Percentiles rank a stretch among this genome's conserved stretches.
Evolutionary conservation across 2,888 invertebrate species (phyloP).

Genomic region (Harpalus rufipes): DNA sequence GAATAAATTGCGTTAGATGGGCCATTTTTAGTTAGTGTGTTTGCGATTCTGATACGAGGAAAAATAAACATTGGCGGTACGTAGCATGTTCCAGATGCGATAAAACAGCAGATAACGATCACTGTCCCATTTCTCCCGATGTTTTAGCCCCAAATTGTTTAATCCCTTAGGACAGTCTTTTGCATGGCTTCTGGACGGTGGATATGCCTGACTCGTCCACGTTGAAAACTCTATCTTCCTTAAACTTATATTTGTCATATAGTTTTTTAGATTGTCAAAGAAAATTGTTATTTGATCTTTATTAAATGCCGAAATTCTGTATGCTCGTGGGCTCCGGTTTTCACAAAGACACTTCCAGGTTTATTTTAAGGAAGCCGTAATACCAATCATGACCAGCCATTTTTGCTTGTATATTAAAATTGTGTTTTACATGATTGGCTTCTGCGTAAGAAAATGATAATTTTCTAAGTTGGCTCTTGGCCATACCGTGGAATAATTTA

Average conservation of each 20-base stretch:
- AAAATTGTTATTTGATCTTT: conserved; percentile 70
- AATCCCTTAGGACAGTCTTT: conserved; percentile 30
- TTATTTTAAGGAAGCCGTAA: conserved; percentile 70
- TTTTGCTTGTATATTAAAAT: conserved; percentile 69
- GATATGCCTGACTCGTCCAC: not conserved
- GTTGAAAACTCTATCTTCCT: too few species aligned
- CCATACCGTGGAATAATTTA: conserved; percentile 70
- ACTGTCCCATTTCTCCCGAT: conserved; percentile 74
- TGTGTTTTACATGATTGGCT: conserved; percentile 70
- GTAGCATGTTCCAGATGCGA: conserved; percentile 52
- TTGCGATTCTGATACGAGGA: conserved; percentile 74
- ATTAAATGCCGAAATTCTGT: not conserved
- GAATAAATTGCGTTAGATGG: conserved; percentile 72
- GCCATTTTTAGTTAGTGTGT: conserved; percentile 73
- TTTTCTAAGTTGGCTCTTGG: conserved; percentile 69
- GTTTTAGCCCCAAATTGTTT: conserved; percentile 72
- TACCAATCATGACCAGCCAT: conserved; percentile 72
- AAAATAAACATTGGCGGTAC: conserved; percentile 77
- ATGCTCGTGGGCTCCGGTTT: conserved; percentile 54
- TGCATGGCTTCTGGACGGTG: not conserved
- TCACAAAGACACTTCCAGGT: conserved; percentile 65
- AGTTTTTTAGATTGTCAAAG: conserved; percentile 69
- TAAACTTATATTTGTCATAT: conserved; percentile 68
- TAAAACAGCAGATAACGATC: conserved; percentile 63
- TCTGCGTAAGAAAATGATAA: conserved; percentile 70